These are phyloP conservation scores for Hesperia comma DNA, from an alignment of 2,888 invertebrate genomes.

Conservation along the genomic window DNA sequence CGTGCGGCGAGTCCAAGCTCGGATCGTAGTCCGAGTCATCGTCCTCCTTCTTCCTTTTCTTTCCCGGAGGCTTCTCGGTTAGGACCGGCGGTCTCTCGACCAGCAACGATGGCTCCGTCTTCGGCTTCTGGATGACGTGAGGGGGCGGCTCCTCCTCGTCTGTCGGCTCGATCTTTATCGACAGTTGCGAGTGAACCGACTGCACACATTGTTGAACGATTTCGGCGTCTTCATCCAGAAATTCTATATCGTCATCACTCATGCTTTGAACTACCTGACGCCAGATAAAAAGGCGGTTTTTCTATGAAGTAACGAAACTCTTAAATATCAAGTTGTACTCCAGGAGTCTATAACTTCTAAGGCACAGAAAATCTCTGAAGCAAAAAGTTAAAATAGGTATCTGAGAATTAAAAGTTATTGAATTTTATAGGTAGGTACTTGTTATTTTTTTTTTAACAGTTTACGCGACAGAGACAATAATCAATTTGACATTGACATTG, in stretches of 20 bases:
- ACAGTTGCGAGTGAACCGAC: slow-evolving; percentile 15
- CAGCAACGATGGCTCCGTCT: slow-evolving; percentile 45
- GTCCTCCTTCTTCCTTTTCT: slow-evolving; percentile 50
- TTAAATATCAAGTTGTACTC: too few relatives aligned
- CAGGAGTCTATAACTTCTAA: too few relatives aligned
- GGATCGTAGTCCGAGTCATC: slow-evolving; percentile 74
- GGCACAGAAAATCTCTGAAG: too few relatives aligned
- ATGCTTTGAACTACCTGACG: slow-evolving; percentile 43
- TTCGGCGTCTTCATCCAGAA: slow-evolving; percentile 77
- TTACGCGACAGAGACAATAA: too few relatives aligned
- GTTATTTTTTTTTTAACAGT: too few relatives aligned
- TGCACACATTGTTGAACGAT: slow-evolving; percentile 73
- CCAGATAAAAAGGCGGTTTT: too few relatives aligned
- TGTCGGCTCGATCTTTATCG: slow-evolving; percentile 12
- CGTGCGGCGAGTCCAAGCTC: slow-evolving; percentile 50
- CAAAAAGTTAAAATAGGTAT: too few relatives aligned
- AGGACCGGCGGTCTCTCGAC: slow-evolving; percentile 49
- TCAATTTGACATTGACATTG: too few relatives aligned
- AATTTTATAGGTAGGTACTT: too few relatives aligned
- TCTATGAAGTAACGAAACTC: too few relatives aligned
- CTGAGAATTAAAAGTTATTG: too few relatives aligned
- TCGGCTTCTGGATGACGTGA: slow-evolving; percentile 37
- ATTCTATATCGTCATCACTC: slow-evolving; percentile 71
- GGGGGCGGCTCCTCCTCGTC: slow-evolving; percentile 38
- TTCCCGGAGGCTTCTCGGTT: slow-evolving; percentile 26